Base-by-base conservation (phyloP, 1,140 invertebrate species). In the Bombus superbus region DNA sequence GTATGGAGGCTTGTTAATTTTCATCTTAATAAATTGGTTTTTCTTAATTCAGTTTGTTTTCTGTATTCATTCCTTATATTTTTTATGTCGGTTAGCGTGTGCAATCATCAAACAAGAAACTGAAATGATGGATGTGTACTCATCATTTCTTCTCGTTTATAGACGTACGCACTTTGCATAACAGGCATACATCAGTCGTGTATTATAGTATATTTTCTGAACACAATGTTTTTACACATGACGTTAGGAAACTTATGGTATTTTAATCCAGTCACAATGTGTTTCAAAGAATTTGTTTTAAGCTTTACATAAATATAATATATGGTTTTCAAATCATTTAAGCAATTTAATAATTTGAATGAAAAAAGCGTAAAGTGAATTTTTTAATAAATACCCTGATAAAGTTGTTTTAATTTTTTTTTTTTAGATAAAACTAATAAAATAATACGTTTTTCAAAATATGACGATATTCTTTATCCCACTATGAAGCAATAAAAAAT, bases 211-310 rank as follows among this genome's bases (percentile, higher is more conserved):
- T 94, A 94, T 94, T 95, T 95, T 95, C 92, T 95, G 94, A 95
- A 95, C 95, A 95, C 94, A 95, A 95, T 95, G 92, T 95, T 95
- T 95, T 95, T 95, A 95, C 93, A 94, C 90, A 93, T 94, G 94
- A 95, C 94, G 92, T 95, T 95, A 95, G 94, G 95, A 95, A 95
- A 95, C 94, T 95, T 95, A 95, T 92, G 92, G 94, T 95, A 95
- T 88, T 92, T 92, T 92, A 92, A 89, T 93, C 92, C 93, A 90
- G 92, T 91, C 92, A 91, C 91, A 92, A 92, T 93, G 93, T 92
- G 93, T 94, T 95, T 92, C 93, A 93, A 90, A 86, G 81, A 87
- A 86, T 86, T 78, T 62, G 11, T 40, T 68, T 80, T 66, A 59
- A 84, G 47, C 80, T 25, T 42, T 40, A 75, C 38, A 35, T 74